phyloP scores from a whole-genome alignment of 2,888 invertebrate species.

The Pherbina coryleti region DNA sequence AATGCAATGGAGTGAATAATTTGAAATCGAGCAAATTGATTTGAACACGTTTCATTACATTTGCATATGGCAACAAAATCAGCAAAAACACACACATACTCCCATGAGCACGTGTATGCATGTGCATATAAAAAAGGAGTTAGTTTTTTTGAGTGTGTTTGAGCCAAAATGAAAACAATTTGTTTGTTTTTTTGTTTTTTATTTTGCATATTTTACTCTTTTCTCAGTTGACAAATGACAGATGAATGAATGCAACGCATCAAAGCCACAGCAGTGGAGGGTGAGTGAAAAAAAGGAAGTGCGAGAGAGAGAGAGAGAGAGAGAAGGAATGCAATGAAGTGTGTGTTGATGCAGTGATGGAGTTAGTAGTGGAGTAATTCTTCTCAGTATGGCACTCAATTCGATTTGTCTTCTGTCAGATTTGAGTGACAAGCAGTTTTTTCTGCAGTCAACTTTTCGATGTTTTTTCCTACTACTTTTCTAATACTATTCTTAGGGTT shows the following conservation, averaged over 20 bases:
- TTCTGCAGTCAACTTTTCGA: neutral
- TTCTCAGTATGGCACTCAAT: conserved; percentile 50
- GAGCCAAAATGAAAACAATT: conserved; percentile 32
- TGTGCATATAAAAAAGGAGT: conserved; percentile 17
- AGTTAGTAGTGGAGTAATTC: neutral
- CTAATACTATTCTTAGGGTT: neutral
- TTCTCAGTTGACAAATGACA: conserved; percentile 31
- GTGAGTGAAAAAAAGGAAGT: conserved; percentile 7
- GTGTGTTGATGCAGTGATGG: conserved; percentile 36
- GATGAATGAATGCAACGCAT: conserved; percentile 16
- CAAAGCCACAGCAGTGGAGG: neutral
- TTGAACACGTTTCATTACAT: conserved; percentile 62
- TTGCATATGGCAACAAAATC: conserved; percentile 46
- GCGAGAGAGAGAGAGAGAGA: no score
- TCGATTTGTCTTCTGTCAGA: conserved; percentile 66
- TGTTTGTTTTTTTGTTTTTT: neutral
- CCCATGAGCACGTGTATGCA: neutral
- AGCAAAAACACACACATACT: neutral
- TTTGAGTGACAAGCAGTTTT: conserved; percentile 62
- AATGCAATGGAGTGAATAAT: conserved; percentile 59
- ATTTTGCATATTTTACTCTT: no score
- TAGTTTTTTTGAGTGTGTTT: conserved; percentile 33
- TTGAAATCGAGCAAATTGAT: conserved; percentile 63
- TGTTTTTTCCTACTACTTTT: neutral
- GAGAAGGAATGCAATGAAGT: no score